Percentiles rank a stretch among this genome's conserved stretches.
These are phyloP conservation scores for Todiramphus saurophagus DNA, from an alignment of 2,113 vertebrate species.

Conservation along the genomic window DNA sequence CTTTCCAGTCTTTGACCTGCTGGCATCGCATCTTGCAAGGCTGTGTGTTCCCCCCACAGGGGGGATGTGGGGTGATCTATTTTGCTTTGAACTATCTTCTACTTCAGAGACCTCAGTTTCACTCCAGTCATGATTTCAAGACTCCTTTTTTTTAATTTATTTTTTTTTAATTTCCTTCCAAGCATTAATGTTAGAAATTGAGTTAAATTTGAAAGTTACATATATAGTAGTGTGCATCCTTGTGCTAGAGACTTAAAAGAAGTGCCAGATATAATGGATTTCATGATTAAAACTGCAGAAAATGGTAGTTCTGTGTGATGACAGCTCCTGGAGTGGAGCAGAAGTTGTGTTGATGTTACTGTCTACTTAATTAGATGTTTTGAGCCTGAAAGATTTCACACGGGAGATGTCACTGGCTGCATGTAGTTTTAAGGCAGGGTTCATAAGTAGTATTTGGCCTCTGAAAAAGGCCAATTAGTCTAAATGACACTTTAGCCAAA, in stretches of 20 bases:
- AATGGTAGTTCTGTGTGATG: neutral
- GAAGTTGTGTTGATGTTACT: conserved; percentile 6
- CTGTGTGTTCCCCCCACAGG: neutral
- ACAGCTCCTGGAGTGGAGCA: neutral
- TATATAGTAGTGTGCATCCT: neutral
- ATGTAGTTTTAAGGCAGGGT: neutral
- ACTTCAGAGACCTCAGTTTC: neutral
- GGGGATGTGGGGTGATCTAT: neutral
- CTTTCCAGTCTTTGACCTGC: neutral
- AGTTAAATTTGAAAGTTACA: neutral
- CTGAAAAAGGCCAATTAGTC: neutral
- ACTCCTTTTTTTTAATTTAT: neutral
- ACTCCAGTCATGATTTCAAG: neutral
- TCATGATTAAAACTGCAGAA: neutral
- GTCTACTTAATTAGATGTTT: neutral
- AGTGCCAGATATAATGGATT: neutral
- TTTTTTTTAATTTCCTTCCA: neutral
- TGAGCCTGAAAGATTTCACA: neutral
- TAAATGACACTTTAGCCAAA: neutral
- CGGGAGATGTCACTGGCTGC: neutral
- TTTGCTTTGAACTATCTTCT: neutral
- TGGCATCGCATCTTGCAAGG: neutral
- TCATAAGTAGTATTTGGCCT: neutral
- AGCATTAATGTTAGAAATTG: neutral
- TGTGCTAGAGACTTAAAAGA: neutral